Percentiles rank a stretch among this genome's conserved stretches.
These are phyloP conservation scores for Stenopsyche tienmushanensis DNA, from an alignment of 1,140 invertebrate genomes.

Conservation along the genomic window DNA sequence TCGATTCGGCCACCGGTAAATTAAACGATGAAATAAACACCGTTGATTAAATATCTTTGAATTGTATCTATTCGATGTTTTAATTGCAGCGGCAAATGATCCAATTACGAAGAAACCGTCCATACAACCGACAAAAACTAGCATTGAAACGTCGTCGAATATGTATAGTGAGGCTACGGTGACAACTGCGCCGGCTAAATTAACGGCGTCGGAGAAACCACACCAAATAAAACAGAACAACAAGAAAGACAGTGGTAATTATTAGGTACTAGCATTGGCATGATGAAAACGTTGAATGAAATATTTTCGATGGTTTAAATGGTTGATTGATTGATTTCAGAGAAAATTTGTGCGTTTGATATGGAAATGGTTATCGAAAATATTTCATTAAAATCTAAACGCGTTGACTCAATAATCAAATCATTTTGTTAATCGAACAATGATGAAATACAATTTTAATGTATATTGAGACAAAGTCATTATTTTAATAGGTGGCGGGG, in stretches of 20 bases:
- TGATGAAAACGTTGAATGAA: conserved; percentile 16
- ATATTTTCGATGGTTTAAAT: background rate
- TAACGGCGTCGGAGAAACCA: conserved; percentile 42
- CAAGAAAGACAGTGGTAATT: conserved; percentile 59
- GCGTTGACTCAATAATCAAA: no score
- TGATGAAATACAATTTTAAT: no score
- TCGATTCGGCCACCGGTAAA: conserved; percentile 63
- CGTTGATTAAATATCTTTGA: no score
- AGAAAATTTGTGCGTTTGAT: no score
- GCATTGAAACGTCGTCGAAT: conserved; percentile 47
- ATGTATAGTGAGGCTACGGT: conserved; percentile 46
- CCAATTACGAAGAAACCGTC: conserved; percentile 14
- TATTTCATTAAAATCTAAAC: no score
- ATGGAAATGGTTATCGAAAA: no score
- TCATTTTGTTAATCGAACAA: no score
- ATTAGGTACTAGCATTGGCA: conserved; percentile 48
- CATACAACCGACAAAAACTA: conserved; percentile 9
- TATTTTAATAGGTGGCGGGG: no score
- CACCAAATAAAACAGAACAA: conserved; percentile 44
- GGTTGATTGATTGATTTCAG: no score
- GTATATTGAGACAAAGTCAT: no score
- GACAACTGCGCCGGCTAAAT: conserved; percentile 44
- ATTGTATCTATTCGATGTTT: no score
- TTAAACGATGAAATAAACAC: background rate
- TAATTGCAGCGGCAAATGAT: conserved; percentile 25